Base-by-base conservation (phyloP, 2,113 vertebrate species). In the Stomatorhinus ivindoensis region DNA sequence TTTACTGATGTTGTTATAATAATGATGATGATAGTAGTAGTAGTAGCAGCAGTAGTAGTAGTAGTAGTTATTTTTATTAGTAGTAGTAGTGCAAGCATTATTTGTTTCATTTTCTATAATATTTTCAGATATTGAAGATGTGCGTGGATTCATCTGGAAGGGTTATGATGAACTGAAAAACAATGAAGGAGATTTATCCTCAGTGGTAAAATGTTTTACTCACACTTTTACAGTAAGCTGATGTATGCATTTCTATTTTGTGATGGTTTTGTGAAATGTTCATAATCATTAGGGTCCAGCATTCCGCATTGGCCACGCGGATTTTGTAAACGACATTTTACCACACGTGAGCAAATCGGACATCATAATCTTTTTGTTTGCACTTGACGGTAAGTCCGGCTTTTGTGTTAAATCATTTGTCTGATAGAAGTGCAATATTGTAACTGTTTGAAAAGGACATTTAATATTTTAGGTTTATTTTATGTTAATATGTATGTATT, bases 351-450 rank as follows among this genome's bases (percentile, higher is more conserved):
- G 19, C 0, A 94, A 95, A 83, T 88, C 69, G 4, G 96, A 97
- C 91, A 93, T 93, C 0, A 92, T 97, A n/a, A 90, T 97, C 27
- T 96, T 97, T 84, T 86, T 96, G 86, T 97, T 95, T 87, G 95
- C 94, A 0, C 90, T 94, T 44, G 93, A 93, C 19, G 94, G 97
- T 97, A 91, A 95, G 94, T 42, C 5, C 5, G 3, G 19, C 55
- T 51, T 51, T 19, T 87, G 27, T 80, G 35, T 35, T 76, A 15
- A 80, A 80, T 44, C 15, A 44, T 42, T 42, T 1, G 17, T 44
- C 21, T 44, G 31, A 24, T 82, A 82, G 44, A 24, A 47, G 15
- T 1, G 10, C 47, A 47, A 84, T 84, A 24, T 84, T 84, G 19
- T 46, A 47, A 51, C 27, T 27, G 3, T 47, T 76, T 47, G 24